A percentile compares a stretch with the other conserved stretches of the same genome.
phyloP scores from a whole-genome alignment of 1,140 invertebrate species.

The Drosophila nannoptera region DNA sequence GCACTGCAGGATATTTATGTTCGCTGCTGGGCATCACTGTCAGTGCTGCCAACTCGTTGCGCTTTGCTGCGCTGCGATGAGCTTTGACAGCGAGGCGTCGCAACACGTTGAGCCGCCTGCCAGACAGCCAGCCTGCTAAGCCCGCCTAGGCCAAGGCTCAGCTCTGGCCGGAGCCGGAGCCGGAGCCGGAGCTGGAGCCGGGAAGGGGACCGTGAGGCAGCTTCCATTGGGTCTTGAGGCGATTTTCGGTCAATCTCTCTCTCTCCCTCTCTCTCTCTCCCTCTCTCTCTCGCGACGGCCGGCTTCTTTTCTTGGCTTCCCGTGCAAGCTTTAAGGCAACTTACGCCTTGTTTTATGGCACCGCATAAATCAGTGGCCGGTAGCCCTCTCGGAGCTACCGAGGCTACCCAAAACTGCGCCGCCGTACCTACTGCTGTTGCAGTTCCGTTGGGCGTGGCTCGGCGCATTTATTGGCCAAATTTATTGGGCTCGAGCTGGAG shows the following conservation, averaged over 20 bases:
- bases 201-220: no score
- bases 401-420: not conserved
- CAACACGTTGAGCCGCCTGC: conserved; percentile 33
- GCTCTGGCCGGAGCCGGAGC: not conserved
- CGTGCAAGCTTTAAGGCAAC: conserved; percentile 16
- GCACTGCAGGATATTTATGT: no score
- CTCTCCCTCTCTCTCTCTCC: not conserved
- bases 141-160: not conserved
- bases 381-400: not conserved
- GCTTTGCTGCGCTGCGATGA: conserved; percentile 8
- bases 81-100: conserved; percentile 30
- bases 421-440: no score
- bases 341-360: conserved; percentile 12
- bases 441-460: conserved; percentile 35
- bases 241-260: not conserved
- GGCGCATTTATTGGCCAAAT: conserved; percentile 58
- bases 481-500: conserved; percentile 34
- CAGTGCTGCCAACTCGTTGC: conserved; percentile 25
- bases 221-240: not conserved
- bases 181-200: no score
- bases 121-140: conserved; percentile 6
- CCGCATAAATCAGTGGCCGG: conserved; percentile 30
- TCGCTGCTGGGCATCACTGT: no score
- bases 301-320: not conserved
- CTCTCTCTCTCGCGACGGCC: not conserved